These are phyloP conservation scores for Muschampia plurimacula DNA, from an alignment of 2,888 invertebrate genomes.

Conservation along the genomic window DNA sequence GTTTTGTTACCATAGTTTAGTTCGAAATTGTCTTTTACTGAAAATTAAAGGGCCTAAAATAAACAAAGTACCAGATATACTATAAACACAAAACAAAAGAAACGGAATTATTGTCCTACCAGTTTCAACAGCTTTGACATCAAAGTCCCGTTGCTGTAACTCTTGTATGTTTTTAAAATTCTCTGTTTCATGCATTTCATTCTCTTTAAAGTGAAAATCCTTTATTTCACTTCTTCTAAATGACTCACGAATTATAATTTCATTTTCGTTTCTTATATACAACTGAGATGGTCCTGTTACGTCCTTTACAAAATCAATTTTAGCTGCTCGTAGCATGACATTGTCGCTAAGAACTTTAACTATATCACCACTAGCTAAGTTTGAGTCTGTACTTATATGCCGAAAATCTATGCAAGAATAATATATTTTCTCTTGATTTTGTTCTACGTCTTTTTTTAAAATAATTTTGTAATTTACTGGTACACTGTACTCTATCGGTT, in stretches of 20 bases:
- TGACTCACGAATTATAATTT: constrained; percentile 29
- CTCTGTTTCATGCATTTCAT: background rate
- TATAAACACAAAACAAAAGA: background rate
- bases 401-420: constrained; percentile 74
- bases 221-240: background rate
- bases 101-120: background rate
- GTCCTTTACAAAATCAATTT: background rate
- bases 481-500: constrained; percentile 65
- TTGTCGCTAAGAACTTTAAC: constrained; percentile 66
- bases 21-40: background rate
- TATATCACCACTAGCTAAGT: constrained; percentile 55
- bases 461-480: constrained; percentile 74
- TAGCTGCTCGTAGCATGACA: constrained; percentile 43
- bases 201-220: background rate
- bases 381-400: constrained; percentile 51
- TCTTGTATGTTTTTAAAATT: background rate
- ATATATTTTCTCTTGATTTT: constrained; percentile 58
- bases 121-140: background rate
- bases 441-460: constrained; percentile 55
- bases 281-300: background rate
- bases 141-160: background rate
- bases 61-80: background rate
- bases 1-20: background rate
- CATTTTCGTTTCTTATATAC: background rate
- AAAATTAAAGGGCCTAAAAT: background rate